A percentile compares a stretch with the other conserved stretches of the same genome.
Conservation (phyloP, 2,797 vertebrate genomes). For the Mormyrus proboscirostris region DNA sequence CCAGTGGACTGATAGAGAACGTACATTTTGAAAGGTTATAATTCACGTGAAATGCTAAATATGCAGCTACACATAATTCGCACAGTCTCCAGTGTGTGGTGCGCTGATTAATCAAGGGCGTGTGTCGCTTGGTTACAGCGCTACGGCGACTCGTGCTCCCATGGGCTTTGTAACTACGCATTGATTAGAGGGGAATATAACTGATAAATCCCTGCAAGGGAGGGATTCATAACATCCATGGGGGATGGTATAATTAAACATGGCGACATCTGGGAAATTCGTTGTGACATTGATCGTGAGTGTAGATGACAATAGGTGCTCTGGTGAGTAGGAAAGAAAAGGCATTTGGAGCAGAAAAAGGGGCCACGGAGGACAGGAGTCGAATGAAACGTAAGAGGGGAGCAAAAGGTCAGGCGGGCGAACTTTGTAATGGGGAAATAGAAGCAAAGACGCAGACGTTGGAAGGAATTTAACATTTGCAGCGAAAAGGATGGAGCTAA, state of each 20-base stretch:
- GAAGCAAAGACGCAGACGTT: background rate
- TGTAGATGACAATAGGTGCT: background rate
- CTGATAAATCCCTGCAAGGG: background rate
- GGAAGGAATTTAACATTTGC: background rate
- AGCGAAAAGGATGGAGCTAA: background rate
- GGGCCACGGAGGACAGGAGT: background rate
- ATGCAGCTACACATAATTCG: background rate
- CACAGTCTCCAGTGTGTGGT: background rate
- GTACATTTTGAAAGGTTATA: conserved; percentile 2
- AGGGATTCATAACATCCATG: background rate
- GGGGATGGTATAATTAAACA: background rate
- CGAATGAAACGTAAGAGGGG: background rate
- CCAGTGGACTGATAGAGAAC: background rate
- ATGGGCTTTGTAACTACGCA: background rate
- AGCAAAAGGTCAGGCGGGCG: background rate
- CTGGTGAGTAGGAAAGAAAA: background rate
- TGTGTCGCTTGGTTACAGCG: background rate
- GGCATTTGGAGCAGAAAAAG: background rate
- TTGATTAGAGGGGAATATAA: conserved; percentile 5
- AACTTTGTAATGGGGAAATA: background rate
- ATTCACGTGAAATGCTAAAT: background rate
- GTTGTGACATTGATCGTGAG: background rate
- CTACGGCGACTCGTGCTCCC: background rate
- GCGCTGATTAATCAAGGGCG: background rate
- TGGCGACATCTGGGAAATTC: background rate